Evolutionary conservation across 2,888 invertebrate genomes (phyloP), one percentile per base, ranked within the genome.

Genomic region (Tolmerus cingulatus): DNA sequence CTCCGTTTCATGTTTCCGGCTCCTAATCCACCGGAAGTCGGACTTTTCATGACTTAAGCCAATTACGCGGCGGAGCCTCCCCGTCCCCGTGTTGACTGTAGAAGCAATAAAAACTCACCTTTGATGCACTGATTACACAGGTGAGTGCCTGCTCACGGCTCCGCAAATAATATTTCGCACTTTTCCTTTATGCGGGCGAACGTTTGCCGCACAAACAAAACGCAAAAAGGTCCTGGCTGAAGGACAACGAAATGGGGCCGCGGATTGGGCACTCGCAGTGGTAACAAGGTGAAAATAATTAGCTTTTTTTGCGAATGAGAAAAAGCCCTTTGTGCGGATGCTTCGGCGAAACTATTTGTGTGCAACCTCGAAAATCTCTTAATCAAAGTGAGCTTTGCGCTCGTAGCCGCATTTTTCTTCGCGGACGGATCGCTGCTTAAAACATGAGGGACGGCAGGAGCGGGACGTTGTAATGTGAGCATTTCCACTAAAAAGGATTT

Each of bases 41-140:
- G 77, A 40, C 37, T 37, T 77, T 77, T 77, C 77, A 77, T 77
- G 40, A 77, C 40, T 40, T 77, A 77, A 77, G 34, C 77, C 77
- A 77, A 77, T 77, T 77, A 77, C 40, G n/a, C 40, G 37, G 34
- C 40, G 19, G 37, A 14, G 76, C 14, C 57, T 23, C 27, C 19
- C 66, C 27, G 9, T 27, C 12, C 19, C 66, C 19, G 4, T 23
- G 19, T 8, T 23, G 57, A 19, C 9, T 57, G 19, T 66, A 12
- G 23, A 66, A 66, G 27, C 66, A 66, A 66, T 66, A 66, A 66
- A 66, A 66, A 66, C 23, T 66, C 12, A 66, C 66, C 66, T 66
- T 66, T 66, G 66, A 66, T 66, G 66, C 66, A 66, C 66, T 66
- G 66, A 66, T 66, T 66, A 27, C 4, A 27, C 51, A 51, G 51